phyloP scores from a whole-genome alignment of 2,113 vertebrate genomes.

The Poecile atricapillus region DNA sequence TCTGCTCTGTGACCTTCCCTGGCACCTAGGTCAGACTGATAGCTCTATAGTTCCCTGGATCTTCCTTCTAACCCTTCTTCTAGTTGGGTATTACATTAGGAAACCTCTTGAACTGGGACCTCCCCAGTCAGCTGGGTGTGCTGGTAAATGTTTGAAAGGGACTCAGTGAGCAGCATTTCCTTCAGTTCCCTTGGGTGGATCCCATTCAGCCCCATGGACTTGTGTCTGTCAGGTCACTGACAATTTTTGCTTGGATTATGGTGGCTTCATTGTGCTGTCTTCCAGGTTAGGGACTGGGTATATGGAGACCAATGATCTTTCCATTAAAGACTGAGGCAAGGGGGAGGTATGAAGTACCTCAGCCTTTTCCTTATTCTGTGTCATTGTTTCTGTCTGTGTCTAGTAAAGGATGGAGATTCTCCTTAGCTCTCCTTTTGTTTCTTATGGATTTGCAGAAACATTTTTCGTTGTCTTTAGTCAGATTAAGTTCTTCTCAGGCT shows the following conservation, averaged over 20 bases:
- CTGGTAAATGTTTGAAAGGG: neutral
- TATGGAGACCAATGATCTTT: neutral
- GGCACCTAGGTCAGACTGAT: neutral
- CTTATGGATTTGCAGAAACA: neutral
- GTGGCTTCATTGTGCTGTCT: neutral
- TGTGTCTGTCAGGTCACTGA: neutral
- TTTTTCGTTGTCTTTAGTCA: neutral
- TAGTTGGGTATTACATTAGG: neutral
- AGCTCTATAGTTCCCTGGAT: neutral
- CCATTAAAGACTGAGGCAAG: neutral
- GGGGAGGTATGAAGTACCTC: neutral
- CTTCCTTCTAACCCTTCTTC: neutral
- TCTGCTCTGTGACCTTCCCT: neutral
- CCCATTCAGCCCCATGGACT: neutral
- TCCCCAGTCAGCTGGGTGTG: neutral
- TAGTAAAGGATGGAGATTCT: neutral
- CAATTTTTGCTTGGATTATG: neutral
- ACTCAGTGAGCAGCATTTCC: neutral
- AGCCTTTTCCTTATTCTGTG: neutral
- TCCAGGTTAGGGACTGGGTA: neutral
- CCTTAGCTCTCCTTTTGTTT: neutral
- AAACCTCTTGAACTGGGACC: neutral
- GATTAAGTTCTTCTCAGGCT: neutral
- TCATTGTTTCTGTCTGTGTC: neutral
- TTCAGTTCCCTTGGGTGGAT: neutral